Conservation (phyloP, 2,888 invertebrate genomes). For the Polydrusus pterygomalis region DNA sequence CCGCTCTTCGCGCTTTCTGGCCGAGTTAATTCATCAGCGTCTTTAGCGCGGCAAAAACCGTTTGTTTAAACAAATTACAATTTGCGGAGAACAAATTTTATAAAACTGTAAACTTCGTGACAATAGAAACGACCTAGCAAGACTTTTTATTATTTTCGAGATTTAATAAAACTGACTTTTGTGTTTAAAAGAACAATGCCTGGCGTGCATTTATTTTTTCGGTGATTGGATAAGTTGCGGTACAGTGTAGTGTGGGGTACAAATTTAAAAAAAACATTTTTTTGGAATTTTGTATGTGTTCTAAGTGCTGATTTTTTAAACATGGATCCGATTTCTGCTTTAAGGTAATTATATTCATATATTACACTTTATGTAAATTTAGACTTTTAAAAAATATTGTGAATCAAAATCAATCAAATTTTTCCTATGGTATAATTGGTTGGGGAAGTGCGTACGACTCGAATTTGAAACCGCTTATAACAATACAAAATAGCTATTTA, state of each 20-base stretch:
- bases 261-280: background rate
- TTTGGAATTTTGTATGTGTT: slow-evolving; percentile 34
- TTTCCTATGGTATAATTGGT: too few relatives aligned
- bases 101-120: slow-evolving; percentile 34
- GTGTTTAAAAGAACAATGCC: slow-evolving; percentile 18
- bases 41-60: slow-evolving; percentile 49
- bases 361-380: too few relatives aligned
- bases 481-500: too few relatives aligned
- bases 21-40: slow-evolving; percentile 40
- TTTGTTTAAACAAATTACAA: slow-evolving; percentile 44
- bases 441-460: too few relatives aligned
- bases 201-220: slow-evolving; percentile 25
- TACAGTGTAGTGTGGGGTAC: slow-evolving; percentile 32
- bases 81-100: slow-evolving; percentile 21
- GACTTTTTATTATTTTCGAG: slow-evolving; percentile 10
- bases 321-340: slow-evolving; percentile 33
- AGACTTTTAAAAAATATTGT: too few relatives aligned
- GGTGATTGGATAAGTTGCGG: slow-evolving; percentile 31
- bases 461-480: too few relatives aligned
- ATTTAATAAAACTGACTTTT: slow-evolving; percentile 9
- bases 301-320: slow-evolving; percentile 27
- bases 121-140: slow-evolving; percentile 8
- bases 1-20: slow-evolving; percentile 50
- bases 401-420: too few relatives aligned
- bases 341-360: slow-evolving; percentile 26